Percentiles rank a stretch among this genome's conserved stretches.
Evolutionary conservation across 2,797 vertebrate genomes (phyloP).

Genomic region (Gymnothorax javanicus): DNA sequence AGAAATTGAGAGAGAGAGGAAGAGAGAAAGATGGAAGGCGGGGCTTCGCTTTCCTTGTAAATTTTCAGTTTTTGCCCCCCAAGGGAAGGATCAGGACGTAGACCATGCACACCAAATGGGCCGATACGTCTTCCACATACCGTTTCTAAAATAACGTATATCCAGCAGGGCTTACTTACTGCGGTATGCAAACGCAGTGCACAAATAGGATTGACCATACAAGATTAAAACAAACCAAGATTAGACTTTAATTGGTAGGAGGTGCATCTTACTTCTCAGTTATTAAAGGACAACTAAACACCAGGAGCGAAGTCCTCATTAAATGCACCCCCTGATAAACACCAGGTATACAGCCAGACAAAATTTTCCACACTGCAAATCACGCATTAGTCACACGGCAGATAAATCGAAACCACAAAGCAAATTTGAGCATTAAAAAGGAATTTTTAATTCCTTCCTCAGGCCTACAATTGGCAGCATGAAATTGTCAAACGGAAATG

Average conservation of each 20-base stretch:
- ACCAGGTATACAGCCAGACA: background rate
- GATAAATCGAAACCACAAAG: background rate
- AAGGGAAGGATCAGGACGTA: background rate
- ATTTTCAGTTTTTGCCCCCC: background rate
- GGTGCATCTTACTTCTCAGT: background rate
- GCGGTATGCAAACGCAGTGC: too few species aligned
- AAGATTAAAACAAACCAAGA: background rate
- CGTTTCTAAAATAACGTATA: background rate
- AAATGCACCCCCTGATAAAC: background rate
- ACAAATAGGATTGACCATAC: background rate
- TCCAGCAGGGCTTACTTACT: too few species aligned
- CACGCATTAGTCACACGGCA: background rate
- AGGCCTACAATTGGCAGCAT: background rate
- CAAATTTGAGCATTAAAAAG: background rate
- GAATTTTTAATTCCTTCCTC: background rate
- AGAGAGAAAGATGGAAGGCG: too few species aligned
- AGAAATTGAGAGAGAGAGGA: background rate
- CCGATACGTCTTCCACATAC: background rate
- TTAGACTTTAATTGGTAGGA: background rate
- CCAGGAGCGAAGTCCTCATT: background rate
- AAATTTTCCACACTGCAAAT: background rate
- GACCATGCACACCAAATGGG: background rate
- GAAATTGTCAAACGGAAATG: background rate
- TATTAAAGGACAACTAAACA: background rate
- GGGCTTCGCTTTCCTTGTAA: background rate